Evolutionary conservation across 2,113 vertebrate species (phyloP), one percentile per base, ranked within the genome.

Genomic region (Arothron firmamentum): DNA sequence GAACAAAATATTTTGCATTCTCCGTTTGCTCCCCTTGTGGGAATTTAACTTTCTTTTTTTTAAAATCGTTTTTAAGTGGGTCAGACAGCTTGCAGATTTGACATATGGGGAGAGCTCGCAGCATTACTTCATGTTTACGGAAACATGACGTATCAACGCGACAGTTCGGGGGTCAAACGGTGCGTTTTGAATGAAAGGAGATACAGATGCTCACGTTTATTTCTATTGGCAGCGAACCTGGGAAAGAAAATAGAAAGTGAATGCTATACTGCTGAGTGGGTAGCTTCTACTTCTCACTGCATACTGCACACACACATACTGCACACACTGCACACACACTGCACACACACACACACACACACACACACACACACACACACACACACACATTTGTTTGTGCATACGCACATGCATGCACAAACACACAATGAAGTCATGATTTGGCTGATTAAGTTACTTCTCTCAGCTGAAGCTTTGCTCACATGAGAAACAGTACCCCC

Each of bases 121-220:
- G 31, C 67, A 76, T 85, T 69, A 82, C 78, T 63, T 88, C 79
- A 78, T 79, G 78, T 78, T 81, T 74, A 85, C 61, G 59, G 81
- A 86, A 85, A 86, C 58, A 70, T 28, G 71, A 65, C 20, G 64
- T 71, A 77, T 80, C 34, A n/a, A 69, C 19, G 67, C 74, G 58
- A 72, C 62, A 76, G 72, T 38, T 67, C 59, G 52, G 64, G 78
- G 74, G 75, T 83, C 51, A 70, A 80, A 61, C 70, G 52, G 63
- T 74, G 78, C 56, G 59, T 62, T 55, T 75, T 69, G 72, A 74
- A 75, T 68, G 70, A 83, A 89, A 84, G 75, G 81, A 83, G 80
- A 77, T 79, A 50, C 85, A 90, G 80, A 88, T 86, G 83, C 81
- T 82, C 75, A 79, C 67, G 70, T 86, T 87, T 88, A 85, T 89